Conservation (phyloP, 2,888 invertebrate species). For the Diaprepes abbreviatus region DNA sequence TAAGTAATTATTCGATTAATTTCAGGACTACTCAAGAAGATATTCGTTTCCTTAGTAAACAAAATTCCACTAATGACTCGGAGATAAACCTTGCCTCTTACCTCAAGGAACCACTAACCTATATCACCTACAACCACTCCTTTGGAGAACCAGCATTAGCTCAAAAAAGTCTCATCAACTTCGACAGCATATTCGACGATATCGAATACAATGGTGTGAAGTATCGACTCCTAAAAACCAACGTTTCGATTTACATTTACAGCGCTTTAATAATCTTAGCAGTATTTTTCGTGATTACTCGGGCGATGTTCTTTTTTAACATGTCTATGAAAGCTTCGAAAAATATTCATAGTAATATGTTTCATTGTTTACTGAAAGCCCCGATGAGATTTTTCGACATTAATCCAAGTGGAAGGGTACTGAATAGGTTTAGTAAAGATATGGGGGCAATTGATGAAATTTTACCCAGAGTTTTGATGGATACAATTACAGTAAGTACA, state of each 20-base stretch:
- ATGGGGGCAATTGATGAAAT: constrained; percentile 84
- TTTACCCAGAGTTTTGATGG: constrained; percentile 76
- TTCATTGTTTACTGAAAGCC: constrained; percentile 74
- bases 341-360: constrained; percentile 83
- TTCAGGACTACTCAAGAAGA: constrained; percentile 61
- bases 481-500: constrained; percentile 72
- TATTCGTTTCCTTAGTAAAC: constrained; percentile 46
- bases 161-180: constrained; percentile 15
- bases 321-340: constrained; percentile 83
- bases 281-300: constrained; percentile 72
- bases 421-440: constrained; percentile 88
- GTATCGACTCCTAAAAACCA: constrained; percentile 51
- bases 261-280: constrained; percentile 71
- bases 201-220: constrained; percentile 38
- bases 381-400: constrained; percentile 84
- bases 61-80: background rate
- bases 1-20: background rate
- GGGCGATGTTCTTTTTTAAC: constrained; percentile 80
- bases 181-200: constrained; percentile 45
- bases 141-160: background rate
- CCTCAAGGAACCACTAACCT: background rate
- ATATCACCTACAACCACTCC: background rate
- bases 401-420: constrained; percentile 84
- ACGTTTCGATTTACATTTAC: constrained; percentile 68
- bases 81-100: background rate